Base-by-base conservation (phyloP, 92 coral and sea anemone species). In the Virgularia gustaviana region DNA sequence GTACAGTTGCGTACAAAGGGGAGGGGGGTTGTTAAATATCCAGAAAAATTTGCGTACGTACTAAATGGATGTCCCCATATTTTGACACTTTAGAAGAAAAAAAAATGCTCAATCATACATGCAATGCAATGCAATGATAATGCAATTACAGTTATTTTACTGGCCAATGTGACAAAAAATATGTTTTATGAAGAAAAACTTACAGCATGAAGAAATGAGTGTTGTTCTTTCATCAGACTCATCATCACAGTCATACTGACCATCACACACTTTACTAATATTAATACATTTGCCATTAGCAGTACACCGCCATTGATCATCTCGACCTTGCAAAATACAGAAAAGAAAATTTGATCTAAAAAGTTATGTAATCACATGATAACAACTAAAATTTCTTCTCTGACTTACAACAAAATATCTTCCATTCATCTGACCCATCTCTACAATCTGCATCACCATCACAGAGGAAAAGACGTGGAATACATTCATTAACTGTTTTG, bases 371-470 rank as follows among this genome's bases (percentile, higher is more conserved):
- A 33, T 6, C 34, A 36, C 6, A 57, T 28, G 22, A 5, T 15
- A 32, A 12, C 15, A 63, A 19, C 8, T n/a, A 19, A 9, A 83
- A 88, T 79, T 68, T 4, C 1, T 43, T n/a, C n/a, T n/a, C n/a
- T n/a, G n/a, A 32, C 75, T 68, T 68, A 68, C 75, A 36, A 89
- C 97, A 70, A 34, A 90, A 87, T 34, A 77, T 85, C 30, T 81
- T 59, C 11, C 87, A 91, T 55, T 92, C 98, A 38, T 92, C 98
- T 22, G 96, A 92, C 38, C 84, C 80, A 53, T 92, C 98, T 6
- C 86, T 87, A 71, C 98, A 92, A 39, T 92, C 90, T 55, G 79
- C 58, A 55, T 24, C 82, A 2, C 88, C 96, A 73, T 92, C 87
- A 55, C 98, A 92, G 12, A 92, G 84, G 68, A 81, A 80, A 12